Percentiles rank a stretch among this genome's conserved stretches.
phyloP scores from a whole-genome alignment of 2,888 invertebrate genomes.

The Blera fallax region DNA sequence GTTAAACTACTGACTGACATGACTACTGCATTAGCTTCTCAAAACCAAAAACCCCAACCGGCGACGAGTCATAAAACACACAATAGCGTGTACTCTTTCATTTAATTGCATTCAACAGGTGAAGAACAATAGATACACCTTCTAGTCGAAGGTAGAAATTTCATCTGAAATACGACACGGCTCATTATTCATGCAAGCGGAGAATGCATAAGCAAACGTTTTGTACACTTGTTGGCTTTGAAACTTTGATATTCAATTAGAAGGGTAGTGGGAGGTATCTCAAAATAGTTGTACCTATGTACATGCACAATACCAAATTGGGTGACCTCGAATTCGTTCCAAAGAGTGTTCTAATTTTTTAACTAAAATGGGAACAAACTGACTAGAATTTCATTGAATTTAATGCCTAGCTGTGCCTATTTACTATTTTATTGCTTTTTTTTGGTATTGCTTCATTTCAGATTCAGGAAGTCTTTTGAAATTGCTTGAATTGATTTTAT shows the following conservation, averaged over 20 bases:
- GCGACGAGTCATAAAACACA: constrained; percentile 16
- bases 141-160: constrained; percentile 1
- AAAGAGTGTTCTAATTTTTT: not conserved
- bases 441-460: not conserved
- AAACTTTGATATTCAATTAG: not conserved
- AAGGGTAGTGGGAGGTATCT: not conserved
- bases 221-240: not conserved
- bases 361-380: not conserved
- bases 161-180: constrained; percentile 26
- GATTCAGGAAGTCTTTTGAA: constrained; percentile 29
- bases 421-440: not conserved
- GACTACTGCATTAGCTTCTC: constrained; percentile 27
- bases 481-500: not conserved
- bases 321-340: constrained; percentile 6
- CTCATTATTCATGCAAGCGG: constrained; percentile 23
- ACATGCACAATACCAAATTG: not conserved
- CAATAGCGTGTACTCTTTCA: not conserved
- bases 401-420: not conserved
- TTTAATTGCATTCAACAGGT: constrained; percentile 5
- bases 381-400: not conserved
- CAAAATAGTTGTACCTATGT: no score
- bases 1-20: constrained; percentile 11
- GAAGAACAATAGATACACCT: constrained; percentile 11
- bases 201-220: constrained; percentile 4
- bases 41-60: not conserved